A percentile compares a stretch with the other conserved stretches of the same genome.
These are phyloP conservation scores for Zapornia atra DNA, from an alignment of 2,113 vertebrate genomes.

Conservation along the genomic window DNA sequence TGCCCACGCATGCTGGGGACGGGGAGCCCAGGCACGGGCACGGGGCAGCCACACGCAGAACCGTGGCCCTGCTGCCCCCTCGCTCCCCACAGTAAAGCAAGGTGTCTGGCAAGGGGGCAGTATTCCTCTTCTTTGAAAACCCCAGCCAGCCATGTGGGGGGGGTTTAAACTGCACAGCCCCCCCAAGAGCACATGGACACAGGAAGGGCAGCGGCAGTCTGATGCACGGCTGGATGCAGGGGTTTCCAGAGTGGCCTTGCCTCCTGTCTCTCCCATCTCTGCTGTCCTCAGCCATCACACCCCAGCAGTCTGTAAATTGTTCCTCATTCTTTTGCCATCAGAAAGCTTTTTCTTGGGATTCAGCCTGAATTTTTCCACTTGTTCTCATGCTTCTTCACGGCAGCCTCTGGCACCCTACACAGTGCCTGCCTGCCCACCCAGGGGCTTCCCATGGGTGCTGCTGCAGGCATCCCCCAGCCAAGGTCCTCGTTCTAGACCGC, in stretches of 20 bases:
- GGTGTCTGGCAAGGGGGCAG: no score
- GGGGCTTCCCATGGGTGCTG: background rate
- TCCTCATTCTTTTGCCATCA: background rate
- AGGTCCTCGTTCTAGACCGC: background rate
- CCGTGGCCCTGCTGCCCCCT: background rate
- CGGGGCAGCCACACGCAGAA: fast-evolving
- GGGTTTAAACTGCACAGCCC: no score
- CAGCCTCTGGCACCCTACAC: background rate
- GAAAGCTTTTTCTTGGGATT: background rate
- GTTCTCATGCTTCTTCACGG: background rate
- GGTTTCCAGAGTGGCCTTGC: fast-evolving
- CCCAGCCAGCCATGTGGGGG: background rate
- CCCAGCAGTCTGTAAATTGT: background rate
- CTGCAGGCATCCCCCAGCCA: background rate
- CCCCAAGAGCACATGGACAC: no score
- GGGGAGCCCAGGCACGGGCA: background rate
- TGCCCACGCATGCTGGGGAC: background rate
- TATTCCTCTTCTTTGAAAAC: background rate
- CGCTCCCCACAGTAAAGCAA: fast-evolving
- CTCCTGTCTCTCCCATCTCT: background rate
- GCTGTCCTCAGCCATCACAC: background rate
- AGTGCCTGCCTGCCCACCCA: background rate
- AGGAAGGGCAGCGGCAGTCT: background rate
- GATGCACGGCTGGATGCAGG: fast-evolving
- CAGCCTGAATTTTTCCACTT: background rate